Base-by-base conservation (phyloP, 1,140 invertebrate species). In the Drosophila kepulauana region DNA sequence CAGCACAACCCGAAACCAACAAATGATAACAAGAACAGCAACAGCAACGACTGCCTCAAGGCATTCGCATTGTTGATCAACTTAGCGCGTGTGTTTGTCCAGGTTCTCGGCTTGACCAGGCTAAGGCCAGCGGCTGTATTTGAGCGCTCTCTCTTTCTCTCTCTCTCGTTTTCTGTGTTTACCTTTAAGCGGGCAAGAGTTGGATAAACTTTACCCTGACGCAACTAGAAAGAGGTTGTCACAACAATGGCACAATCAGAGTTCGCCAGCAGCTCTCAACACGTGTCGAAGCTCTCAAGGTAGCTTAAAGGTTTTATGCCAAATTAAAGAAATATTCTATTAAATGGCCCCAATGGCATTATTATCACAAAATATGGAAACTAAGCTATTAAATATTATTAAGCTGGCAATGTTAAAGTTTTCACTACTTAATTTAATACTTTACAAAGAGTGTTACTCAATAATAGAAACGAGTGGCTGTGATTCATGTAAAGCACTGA, bases 171-270 rank as follows among this genome's bases (percentile, higher is more conserved):
- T 1, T 38, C 2, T 10, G 41, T 74, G 71, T 62, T 69, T 74
- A 69, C 66, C 57, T 74, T 72, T 30, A 25, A 68, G 56, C 49
- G 52, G 43, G 33, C 61, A 64, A 57, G 41, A 52, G 51, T 72
- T 74, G 56, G 43, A 38, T 62, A 62, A 74, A 74, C 65, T 74
- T 73, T 56, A 30, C 41, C n/a, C 15, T 30, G 6, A 1, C 30
- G 28, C 28, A 35, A 51, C 16, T 16, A 13, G n/a, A 25, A 25
- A 46, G 43, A 6, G 15, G 49, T 69, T 62, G 71, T 56, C 65
- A 62, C 71, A 74, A 74, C 57, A 69, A 69, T 56, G 57, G 20
- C 56, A 61, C 71, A 74, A 74, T 74, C 71, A 74, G 20, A 25
- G 54, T 56, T 58, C 25, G 30, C 63, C 54, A 51, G 43, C 46